Percentiles rank a stretch among this genome's conserved stretches.
These are phyloP conservation scores for Oxyteleia sp. DNA, from an alignment of 2,888 invertebrate species.

Conservation along the genomic window DNA sequence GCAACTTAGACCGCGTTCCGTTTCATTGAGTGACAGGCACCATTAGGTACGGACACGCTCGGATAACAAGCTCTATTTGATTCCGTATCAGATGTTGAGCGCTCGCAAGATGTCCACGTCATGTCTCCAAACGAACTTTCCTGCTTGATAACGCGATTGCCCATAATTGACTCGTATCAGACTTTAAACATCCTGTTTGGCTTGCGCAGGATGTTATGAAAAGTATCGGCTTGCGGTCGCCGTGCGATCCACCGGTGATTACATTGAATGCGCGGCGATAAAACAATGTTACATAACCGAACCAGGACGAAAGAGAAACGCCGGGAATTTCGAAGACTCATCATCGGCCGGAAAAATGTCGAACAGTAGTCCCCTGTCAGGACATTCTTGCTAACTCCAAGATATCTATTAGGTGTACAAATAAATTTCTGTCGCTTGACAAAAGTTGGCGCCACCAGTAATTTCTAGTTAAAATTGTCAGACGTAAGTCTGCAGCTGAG, in stretches of 20 bases:
- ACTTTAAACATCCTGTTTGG: conserved; percentile 55
- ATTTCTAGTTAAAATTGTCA: too few species aligned
- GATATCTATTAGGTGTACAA: too few species aligned
- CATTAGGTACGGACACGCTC: conserved; percentile 72
- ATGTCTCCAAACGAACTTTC: conserved; percentile 5
- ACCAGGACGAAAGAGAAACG: conserved; percentile 32
- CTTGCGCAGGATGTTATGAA: conserved; percentile 30
- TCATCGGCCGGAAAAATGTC: background rate
- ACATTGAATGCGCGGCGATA: background rate
- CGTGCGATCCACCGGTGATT: background rate
- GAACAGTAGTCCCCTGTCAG: too few species aligned
- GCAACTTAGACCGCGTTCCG: conserved; percentile 55
- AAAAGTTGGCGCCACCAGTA: too few species aligned
- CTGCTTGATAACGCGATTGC: conserved; percentile 26
- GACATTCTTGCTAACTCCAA: too few species aligned
- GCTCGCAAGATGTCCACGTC: conserved; percentile 21
- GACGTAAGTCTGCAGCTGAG: too few species aligned
- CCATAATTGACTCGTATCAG: conserved; percentile 20
- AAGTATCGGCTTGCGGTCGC: conserved; percentile 33
- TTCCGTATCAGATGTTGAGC: conserved; percentile 43
- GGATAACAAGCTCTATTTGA: conserved; percentile 58
- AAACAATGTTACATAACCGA: conserved; percentile 28
- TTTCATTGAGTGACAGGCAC: conserved; percentile 73
- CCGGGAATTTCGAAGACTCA: background rate
- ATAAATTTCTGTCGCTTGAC: too few species aligned